Base-by-base conservation (phyloP, 1,140 invertebrate species). In the Hydropsyche tenuis region DNA sequence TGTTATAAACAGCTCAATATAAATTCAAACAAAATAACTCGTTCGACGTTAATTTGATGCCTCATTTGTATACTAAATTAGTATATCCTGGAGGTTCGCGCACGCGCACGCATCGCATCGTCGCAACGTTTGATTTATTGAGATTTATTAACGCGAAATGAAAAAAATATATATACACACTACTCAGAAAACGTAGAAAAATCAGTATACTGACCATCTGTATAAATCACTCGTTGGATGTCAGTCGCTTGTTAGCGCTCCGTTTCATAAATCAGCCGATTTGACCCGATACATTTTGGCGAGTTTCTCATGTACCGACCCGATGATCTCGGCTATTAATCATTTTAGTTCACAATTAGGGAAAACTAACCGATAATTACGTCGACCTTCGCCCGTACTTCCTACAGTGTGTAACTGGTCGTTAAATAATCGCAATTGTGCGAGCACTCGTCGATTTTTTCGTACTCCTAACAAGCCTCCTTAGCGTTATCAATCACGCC, bases 361-460 rank as follows among this genome's bases (percentile, higher is more conserved):
- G 56, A 20, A 60, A 60, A 60, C 56, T 60, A 60, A 60, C 56
- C 56, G 56, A 60, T 60, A 60, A 60, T 60, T 60, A 60, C 56
- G 56, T 20, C 22, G 23, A 60, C 56, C 56, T 60, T 60, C 22
- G 22, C 12, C 30, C 9, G 23, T 20, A 60, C 23, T 60, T 60
- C 56, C 56, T 60, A 60, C 22, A 60, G 9, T 60, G 11, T 11
- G 12, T 60, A 60, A 60, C 56, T 23, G 23, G 56, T 1, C 56
- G 23, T 18, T 60, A 25, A 23, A 60, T 60, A 60, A 37, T 25
- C 23, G 22, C 51, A 53, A 53, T 25, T 60, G 18, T 22, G 20
- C 23, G 25, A 4, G 11, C 11, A 18, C 51, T 60, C 9, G 23
- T 25, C 22, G 51, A 37, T 37, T 37, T 37, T 37, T 23, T 18